Percentiles rank a stretch among this genome's conserved stretches.
Evolutionary conservation across 2,797 vertebrate genomes (phyloP).

Genomic region (Streptopelia turtur): DNA sequence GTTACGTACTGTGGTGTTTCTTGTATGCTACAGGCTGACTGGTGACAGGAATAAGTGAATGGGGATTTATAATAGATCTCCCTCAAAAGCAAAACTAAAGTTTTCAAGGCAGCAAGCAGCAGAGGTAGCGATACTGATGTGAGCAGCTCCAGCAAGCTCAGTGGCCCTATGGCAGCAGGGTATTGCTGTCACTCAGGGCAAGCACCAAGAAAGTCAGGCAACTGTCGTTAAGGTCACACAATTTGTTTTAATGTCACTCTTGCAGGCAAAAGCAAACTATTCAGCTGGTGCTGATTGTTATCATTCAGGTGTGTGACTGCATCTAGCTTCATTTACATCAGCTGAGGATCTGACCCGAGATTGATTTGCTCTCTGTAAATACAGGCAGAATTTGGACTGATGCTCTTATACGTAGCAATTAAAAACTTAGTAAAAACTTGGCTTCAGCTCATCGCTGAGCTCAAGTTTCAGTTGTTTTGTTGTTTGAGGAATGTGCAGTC

Average conservation of each 20-base stretch:
- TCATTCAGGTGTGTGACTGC: neutral
- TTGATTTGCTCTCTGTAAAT: conserved; percentile 4
- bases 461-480: conserved; percentile 35
- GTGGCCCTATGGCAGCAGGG: neutral
- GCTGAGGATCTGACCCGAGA: neutral
- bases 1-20: neutral
- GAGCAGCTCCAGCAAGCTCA: neutral
- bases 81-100: neutral
- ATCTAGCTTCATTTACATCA: neutral
- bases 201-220: neutral
- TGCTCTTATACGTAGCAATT: neutral
- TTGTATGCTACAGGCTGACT: neutral
- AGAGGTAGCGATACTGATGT: neutral
- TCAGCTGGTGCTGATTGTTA: neutral
- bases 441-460: neutral
- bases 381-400: neutral
- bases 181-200: neutral
- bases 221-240: neutral
- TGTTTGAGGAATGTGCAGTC: neutral
- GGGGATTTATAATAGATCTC: neutral
- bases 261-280: neutral
- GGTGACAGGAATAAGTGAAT: neutral
- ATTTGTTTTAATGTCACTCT: neutral
- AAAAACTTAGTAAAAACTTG: neutral
- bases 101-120: neutral